Percentiles rank a stretch among this genome's conserved stretches.
phyloP scores from a whole-genome alignment of 1,140 invertebrate genomes.

The Apolygus lucorum region DNA sequence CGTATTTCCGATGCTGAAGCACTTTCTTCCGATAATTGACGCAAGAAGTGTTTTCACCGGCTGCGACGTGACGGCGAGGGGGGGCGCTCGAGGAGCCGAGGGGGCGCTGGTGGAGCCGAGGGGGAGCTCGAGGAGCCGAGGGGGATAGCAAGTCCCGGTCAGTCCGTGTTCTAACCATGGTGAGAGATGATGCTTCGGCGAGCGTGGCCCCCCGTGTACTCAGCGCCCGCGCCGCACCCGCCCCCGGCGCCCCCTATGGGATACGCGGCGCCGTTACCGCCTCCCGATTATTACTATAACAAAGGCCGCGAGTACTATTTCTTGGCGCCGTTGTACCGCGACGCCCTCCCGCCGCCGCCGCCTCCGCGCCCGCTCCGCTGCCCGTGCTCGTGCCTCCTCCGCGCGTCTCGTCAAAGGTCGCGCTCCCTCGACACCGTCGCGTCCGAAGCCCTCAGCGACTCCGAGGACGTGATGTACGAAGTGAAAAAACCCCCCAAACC shows the following conservation, averaged over 20 bases:
- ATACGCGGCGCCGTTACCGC: conserved; percentile 20
- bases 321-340: conserved; percentile 56
- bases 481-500: conserved; percentile 1
- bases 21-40: too few species aligned
- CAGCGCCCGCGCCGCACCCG: conserved; percentile 11
- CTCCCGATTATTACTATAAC: conserved; percentile 44
- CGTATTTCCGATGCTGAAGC: too few species aligned
- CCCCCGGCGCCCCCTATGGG: conserved; percentile 9
- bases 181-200: conserved; percentile 31
- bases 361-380: conserved; percentile 36
- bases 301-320: conserved; percentile 61
- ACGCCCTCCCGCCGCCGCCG: conserved; percentile 49
- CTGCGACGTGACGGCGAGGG: too few species aligned
- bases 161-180: conserved; percentile 7
- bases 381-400: conserved; percentile 37
- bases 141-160: not conserved
- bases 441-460: conserved; percentile 44
- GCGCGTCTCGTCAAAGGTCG: conserved; percentile 47
- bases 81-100: not conserved
- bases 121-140: not conserved
- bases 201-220: conserved; percentile 36
- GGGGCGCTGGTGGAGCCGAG: conserved; percentile 38
- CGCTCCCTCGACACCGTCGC: conserved; percentile 55
- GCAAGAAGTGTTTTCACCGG: too few species aligned
- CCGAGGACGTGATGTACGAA: conserved; percentile 42